phyloP scores from a whole-genome alignment of 2,888 invertebrate species.

The Hyles lineata region DNA sequence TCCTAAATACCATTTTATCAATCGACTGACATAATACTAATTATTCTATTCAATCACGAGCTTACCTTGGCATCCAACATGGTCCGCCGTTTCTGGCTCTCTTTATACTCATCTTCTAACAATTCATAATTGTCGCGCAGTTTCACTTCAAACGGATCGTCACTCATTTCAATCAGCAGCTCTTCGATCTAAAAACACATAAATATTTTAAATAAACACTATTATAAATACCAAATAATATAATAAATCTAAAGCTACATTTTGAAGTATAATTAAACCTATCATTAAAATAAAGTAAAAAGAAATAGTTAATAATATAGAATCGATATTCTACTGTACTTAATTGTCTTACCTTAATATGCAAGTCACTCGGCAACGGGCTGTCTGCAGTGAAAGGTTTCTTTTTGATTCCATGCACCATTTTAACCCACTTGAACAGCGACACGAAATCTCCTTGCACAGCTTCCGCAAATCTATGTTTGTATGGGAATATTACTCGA shows the following conservation, averaged over 20 bases:
- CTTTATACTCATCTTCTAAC: slow-evolving; percentile 97
- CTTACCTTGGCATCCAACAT: slow-evolving; percentile 94
- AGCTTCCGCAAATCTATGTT: slow-evolving; percentile 94
- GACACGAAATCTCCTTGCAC: slow-evolving; percentile 96
- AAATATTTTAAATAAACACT: not conserved
- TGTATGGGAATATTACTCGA: slow-evolving; percentile 92
- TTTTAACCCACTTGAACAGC: slow-evolving; percentile 96
- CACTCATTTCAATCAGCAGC: slow-evolving; percentile 95
- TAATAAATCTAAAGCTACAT: not conserved
- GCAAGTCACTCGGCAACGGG: slow-evolving; percentile 93
- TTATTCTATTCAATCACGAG: not conserved
- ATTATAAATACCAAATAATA: not conserved
- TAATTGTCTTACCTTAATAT: slow-evolving; percentile 88
- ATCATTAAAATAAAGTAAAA: no score
- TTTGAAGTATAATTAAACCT: no score
- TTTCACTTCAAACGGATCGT: slow-evolving; percentile 99
- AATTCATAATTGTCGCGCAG: slow-evolving; percentile 97
- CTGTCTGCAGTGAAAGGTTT: slow-evolving; percentile 88
- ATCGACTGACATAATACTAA: no score
- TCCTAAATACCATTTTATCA: no score
- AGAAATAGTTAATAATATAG: not conserved
- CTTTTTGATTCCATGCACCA: slow-evolving; percentile 90
- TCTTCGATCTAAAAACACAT: slow-evolving; percentile 88
- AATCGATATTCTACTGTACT: not conserved
- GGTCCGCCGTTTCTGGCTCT: slow-evolving; percentile 94